Evolutionary conservation across 2,113 vertebrate species (phyloP), one percentile per base, ranked within the genome.

Genomic region (Anseranas semipalmata): DNA sequence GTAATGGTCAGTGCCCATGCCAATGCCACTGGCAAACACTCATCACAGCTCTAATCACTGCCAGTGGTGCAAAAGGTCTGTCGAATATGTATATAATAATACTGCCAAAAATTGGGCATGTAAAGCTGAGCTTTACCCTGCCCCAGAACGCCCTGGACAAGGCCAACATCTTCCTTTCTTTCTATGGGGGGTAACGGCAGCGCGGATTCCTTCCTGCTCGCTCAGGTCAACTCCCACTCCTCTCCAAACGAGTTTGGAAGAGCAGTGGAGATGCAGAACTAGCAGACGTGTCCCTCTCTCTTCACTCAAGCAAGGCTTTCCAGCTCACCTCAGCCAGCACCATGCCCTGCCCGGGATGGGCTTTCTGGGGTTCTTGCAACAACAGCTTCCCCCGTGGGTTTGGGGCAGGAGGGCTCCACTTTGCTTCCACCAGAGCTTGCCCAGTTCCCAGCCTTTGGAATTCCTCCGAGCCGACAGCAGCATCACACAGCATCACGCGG

Each of bases 111-210:
- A n/a, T 17, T 3, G 30, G 22, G 12, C 18, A 19, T 2, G 3
- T 9, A 67, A 88, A 8, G 14, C 65, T 87, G 63, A 80, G 56
- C 39, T 53, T 82, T 66, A 15, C n/a, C 37, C 32, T n/a, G 48
- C 28, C 52, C 50, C 59, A 56, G 30, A 81, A 1, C 9, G 52
- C 43, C 63, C 30, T 28, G 12, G 27, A 16, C 4, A 32, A 21
- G 43, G 45, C 92, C 56, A 88, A 75, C 30, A 62, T 15, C 66
- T 62, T 24, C 15, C 66, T 62, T 24, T 10, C 9, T 30, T 27
- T 35, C 15, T 5, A 3, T 0, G 0, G 0, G 1, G 41, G 33
- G 20, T 39, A 43, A 58, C 7, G 32, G 75, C 0, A 75, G 65
- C 0, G 0, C 37, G 35, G 60, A 74, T 52, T 74, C 75, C 86